Conservation (phyloP, 2,888 invertebrate species). For the Drosophila yooni region DNA sequence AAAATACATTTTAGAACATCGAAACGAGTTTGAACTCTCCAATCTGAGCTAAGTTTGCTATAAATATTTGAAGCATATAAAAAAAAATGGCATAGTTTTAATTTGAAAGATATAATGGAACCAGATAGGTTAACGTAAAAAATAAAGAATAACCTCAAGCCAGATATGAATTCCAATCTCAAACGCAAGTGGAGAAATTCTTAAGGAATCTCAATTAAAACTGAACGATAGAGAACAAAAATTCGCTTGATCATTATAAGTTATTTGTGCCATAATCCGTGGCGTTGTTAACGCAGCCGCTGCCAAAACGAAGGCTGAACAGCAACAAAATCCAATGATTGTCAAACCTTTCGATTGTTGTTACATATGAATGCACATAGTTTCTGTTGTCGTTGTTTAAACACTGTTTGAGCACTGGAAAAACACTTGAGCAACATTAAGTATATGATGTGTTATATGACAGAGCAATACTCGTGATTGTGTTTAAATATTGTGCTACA, state of each 20-base stretch:
- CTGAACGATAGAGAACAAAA: background rate
- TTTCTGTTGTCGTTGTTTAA: conserved; percentile 5
- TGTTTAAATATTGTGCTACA: conserved; percentile 8
- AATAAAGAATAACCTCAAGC: background rate
- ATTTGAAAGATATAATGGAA: background rate
- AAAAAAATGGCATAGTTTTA: background rate
- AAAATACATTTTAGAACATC: background rate
- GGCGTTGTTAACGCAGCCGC: conserved; percentile 22
- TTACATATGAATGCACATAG: background rate
- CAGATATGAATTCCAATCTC: background rate
- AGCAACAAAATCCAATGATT: conserved; percentile 5
- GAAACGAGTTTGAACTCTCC: background rate
- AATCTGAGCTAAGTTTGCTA: background rate
- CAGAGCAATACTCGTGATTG: conserved; percentile 8
- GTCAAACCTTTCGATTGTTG: conserved; percentile 19
- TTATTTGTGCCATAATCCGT: conserved; percentile 23
- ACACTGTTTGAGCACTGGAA: conserved; percentile 23
- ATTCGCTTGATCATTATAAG: background rate
- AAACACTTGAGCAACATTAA: conserved; percentile 16
- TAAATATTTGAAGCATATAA: background rate
- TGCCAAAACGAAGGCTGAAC: conserved; percentile 28
- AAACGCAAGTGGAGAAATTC: background rate
- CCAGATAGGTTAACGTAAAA: background rate
- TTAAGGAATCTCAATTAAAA: background rate
- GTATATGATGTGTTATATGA: conserved; percentile 13